Conservation (phyloP, 2,888 invertebrate genomes). For the Reticulitermes lucifugus region DNA sequence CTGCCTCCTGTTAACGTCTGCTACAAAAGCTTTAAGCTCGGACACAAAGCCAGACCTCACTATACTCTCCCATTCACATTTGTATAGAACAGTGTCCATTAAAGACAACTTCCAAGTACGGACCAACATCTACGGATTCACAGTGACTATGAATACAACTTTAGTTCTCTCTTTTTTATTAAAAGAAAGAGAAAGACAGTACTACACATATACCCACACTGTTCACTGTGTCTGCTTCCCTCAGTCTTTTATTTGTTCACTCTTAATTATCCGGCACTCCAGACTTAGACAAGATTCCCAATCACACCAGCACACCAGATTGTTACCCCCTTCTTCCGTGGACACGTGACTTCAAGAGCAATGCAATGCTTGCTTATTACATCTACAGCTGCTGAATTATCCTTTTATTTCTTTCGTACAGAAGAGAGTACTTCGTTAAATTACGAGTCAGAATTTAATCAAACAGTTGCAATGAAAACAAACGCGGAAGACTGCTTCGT, state of each 20-base stretch:
- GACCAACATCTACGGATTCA: neutral
- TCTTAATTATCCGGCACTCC: conserved; percentile 34
- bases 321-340: neutral
- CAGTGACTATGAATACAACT: neutral
- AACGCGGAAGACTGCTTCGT: neutral
- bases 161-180: neutral
- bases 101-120: neutral
- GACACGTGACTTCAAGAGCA: conserved; percentile 15
- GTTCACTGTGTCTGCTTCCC: neutral
- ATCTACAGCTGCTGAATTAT: neutral
- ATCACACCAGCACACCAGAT: conserved; percentile 7
- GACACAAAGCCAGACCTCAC: neutral
- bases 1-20: neutral
- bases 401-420: neutral
- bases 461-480: neutral
- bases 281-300: conserved; percentile 17
- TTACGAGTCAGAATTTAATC: conserved; percentile 24
- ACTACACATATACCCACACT: neutral
- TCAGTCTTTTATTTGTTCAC: conserved; percentile 15
- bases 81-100: conserved; percentile 10
- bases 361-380: conserved; percentile 17
- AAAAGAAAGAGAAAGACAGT: neutral
- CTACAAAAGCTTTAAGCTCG: conserved; percentile 1
- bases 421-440: conserved; percentile 3
- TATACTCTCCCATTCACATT: neutral